Base-by-base conservation (phyloP, 2,113 vertebrate species). In the Polyodon spathula region DNA sequence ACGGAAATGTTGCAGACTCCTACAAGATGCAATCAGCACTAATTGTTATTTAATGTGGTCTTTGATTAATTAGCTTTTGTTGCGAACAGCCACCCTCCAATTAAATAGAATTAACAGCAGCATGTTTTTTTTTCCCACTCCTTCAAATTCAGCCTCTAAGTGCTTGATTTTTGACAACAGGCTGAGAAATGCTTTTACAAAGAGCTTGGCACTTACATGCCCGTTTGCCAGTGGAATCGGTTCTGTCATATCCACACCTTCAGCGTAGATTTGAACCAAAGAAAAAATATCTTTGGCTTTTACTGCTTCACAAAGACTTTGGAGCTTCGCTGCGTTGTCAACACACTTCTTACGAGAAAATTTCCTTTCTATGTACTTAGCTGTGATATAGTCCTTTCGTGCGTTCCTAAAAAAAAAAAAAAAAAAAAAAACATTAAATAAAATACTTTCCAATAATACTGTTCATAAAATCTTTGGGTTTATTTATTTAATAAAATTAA, bases 341-440 rank as follows among this genome's bases (percentile, higher is more conserved):
- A 55, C 7, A 0, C 84, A 86, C n/a, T 77, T 86, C 15, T 78
- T 91, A 67, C 73, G 78, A 4, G 87, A 87, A 1, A 92, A 97
- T 9, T 82, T 88, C 71, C 84, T 92, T 77, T 98, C 95, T 0
- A 90, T 93, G 79, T 99, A 98, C 74, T 99, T 99, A 61, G 93
- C 91, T 3, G 84, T 92, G 73, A 99, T 99, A 80, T 89, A 99
- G 76, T 97, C 94, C 81, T 99, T 98, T 68, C 94, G 85, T 37
- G 75, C 87, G 63, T 91, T 92, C 95, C 95, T 98, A 81, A n/a
- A n/a, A n/a, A n/a, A n/a, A n/a, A n/a, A n/a, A n/a, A n/a, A n/a
- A n/a, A n/a, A n/a, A n/a, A n/a, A n/a, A n/a, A n/a, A n/a, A n/a
- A 4, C 11, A 4, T 10, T 50, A 14, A 14, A 50, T 14, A 50